phyloP scores from a whole-genome alignment of 2,888 invertebrate genomes.

The Aproaerema taeniolella region DNA sequence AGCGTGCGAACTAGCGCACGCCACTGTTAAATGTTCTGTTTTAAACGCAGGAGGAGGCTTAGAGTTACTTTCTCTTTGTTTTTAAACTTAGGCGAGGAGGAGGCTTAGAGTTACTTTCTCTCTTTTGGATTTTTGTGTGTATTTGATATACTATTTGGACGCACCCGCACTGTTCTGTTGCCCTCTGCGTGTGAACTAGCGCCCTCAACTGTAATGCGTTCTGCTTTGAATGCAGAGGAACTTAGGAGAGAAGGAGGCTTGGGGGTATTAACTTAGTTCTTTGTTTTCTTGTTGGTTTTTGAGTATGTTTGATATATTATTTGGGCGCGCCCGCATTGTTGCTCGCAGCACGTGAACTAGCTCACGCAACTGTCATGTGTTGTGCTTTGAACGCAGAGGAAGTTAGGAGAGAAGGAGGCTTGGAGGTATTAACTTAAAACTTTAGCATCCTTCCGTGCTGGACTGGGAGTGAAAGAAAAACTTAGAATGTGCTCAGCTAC shows the following conservation, averaged over 20 bases:
- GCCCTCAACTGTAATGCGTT: constrained; percentile 97
- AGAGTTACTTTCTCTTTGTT: constrained; percentile 81
- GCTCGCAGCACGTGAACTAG: constrained; percentile 94
- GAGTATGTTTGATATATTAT: too few relatives aligned
- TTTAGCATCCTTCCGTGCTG: too few relatives aligned
- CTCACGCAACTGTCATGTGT: constrained; percentile 97
- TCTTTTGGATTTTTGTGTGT: too few relatives aligned
- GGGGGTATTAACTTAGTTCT: too few relatives aligned
- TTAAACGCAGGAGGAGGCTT: constrained; percentile 98
- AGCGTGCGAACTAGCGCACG: constrained; percentile 96
- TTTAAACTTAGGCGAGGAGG: too few relatives aligned
- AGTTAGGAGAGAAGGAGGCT: constrained; percentile 93
- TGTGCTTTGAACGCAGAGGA: constrained; percentile 99
- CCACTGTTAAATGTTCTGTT: constrained; percentile 97
- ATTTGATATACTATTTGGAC: too few relatives aligned
- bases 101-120: too few relatives aligned
- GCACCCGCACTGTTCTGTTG: constrained; percentile 80
- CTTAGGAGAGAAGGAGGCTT: constrained; percentile 91
- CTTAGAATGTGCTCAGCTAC: too few relatives aligned
- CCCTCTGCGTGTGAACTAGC: constrained; percentile 96
- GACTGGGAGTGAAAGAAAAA: too few relatives aligned
- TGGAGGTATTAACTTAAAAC: constrained; percentile 88
- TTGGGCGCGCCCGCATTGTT: constrained; percentile 79
- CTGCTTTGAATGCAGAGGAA: constrained; percentile 98
- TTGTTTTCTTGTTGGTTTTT: too few relatives aligned